Base-by-base conservation (phyloP, 1,140 invertebrate species). In the Rhynchophorus ferrugineus region DNA sequence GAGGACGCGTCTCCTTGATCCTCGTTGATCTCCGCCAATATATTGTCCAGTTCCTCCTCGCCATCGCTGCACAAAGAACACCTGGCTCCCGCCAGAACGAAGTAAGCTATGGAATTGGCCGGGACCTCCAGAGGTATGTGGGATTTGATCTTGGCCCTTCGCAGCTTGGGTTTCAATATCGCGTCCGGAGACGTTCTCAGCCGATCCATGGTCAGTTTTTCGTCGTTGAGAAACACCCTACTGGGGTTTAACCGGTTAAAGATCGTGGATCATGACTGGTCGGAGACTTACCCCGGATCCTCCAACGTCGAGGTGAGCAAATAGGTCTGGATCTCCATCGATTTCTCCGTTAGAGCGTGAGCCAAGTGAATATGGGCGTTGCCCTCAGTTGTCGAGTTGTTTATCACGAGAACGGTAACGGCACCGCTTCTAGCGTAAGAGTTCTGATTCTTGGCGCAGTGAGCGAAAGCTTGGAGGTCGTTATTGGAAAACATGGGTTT, bases 361-460 rank as follows among this genome's bases (percentile, higher is more conserved):
- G 49, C 55, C 17, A 66, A 29, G 37, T 55, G 60, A 2, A 68
- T 14, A 7, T 60, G 44, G 21, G 49, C 42, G 5, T 29, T 56
- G 29, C 54, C 37, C 16, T 49, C 37, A 44, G 51, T 22, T 1
- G 55, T 54, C 21, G 44, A 48, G 34, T 60, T 55, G 39, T 69
- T 69, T 2, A 68, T 52, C 14, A 59, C 50, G 48, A 69, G 51
- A 17, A 69, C 14, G 0, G 66, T 65, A 16, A 68, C 49, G 3
- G 65, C 65, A 3, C 68, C 68, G 36, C 61, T 60, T 29, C 59
- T 49, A 6, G 57, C 41, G 43, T 61, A 67, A 39, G 51, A 54
- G 44, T 69, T 63, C 52, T 65, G 66, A 14, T 60, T 54, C 48
- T 54, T 62, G 2, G 59, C 54, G 47, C 68, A 68, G 48, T 69